Conservation (phyloP, 2,113 vertebrate species). For the Sisor rabdophorus region DNA sequence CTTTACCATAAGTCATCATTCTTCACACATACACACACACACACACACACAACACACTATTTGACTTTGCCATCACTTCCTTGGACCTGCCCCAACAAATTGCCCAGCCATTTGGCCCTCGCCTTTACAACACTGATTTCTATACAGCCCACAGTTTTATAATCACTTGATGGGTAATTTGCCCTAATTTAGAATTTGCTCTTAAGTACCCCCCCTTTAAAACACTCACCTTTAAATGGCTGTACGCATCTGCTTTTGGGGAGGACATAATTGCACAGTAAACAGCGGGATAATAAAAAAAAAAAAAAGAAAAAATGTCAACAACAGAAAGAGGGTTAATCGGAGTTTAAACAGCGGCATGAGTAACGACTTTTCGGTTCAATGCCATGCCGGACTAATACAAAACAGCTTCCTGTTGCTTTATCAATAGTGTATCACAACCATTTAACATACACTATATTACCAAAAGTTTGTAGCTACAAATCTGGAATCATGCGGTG, state of each 20-base stretch:
- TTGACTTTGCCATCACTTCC: conserved; percentile 68
- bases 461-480: no score
- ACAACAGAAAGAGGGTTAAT: conserved; percentile 27
- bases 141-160: conserved; percentile 71
- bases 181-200: conserved; percentile 68
- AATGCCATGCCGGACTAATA: conserved; percentile 30
- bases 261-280: conserved; percentile 57
- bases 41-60: conserved; percentile 58
- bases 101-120: conserved; percentile 53
- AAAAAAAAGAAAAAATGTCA: conserved; percentile 18
- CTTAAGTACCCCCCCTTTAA: conserved; percentile 48
- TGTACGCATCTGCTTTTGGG: conserved; percentile 59
- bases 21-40: conserved; percentile 7
- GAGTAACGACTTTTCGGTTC: background rate
- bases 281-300: conserved; percentile 28
- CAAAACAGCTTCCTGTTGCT: conserved; percentile 18
- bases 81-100: conserved; percentile 68
- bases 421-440: conserved; percentile 15
- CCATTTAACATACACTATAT: no score
- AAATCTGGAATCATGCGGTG: no score
- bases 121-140: conserved; percentile 67
- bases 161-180: conserved; percentile 68
- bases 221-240: conserved; percentile 51
- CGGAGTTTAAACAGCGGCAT: conserved; percentile 15
- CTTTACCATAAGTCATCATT: conserved; percentile 72